Percentiles rank a stretch among this genome's conserved stretches.
phyloP scores from a whole-genome alignment of 64 coral and sea anemone genomes.

The Montipora cactus region DNA sequence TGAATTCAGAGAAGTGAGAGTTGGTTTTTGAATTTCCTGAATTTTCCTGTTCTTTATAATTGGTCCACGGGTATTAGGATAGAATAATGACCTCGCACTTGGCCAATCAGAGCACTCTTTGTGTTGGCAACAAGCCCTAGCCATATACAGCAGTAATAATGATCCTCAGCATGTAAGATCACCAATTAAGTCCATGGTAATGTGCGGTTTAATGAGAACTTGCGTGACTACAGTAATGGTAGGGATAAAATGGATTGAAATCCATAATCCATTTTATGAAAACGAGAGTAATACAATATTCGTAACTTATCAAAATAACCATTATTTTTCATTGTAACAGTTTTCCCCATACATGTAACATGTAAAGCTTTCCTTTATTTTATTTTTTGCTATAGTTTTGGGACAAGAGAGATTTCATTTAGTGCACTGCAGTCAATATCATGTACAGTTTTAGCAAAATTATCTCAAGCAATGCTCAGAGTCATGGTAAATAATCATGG shows the following conservation, averaged over 20 bases:
- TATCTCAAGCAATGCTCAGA: too few relatives aligned
- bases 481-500: too few relatives aligned
- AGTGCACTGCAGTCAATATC: neutral
- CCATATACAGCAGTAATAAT: too few relatives aligned
- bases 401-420: neutral
- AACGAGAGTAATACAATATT: neutral
- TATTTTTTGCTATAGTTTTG: neutral
- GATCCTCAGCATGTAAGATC: too few relatives aligned
- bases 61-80: too few relatives aligned
- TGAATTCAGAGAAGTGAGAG: too few relatives aligned
- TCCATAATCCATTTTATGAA: neutral
- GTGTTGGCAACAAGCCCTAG: too few relatives aligned
- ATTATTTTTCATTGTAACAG: neutral
- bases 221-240: neutral
- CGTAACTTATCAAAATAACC: neutral
- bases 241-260: neutral
- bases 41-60: too few relatives aligned
- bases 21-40: too few relatives aligned
- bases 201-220: neutral
- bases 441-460: neutral
- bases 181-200: neutral
- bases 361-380: neutral
- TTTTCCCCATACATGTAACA: neutral
- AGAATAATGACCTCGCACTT: too few relatives aligned
- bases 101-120: too few relatives aligned